A percentile compares a stretch with the other conserved stretches of the same genome.
Evolutionary conservation across 2,113 vertebrate species (phyloP).

Genomic region (Salvelinus alpinus): DNA sequence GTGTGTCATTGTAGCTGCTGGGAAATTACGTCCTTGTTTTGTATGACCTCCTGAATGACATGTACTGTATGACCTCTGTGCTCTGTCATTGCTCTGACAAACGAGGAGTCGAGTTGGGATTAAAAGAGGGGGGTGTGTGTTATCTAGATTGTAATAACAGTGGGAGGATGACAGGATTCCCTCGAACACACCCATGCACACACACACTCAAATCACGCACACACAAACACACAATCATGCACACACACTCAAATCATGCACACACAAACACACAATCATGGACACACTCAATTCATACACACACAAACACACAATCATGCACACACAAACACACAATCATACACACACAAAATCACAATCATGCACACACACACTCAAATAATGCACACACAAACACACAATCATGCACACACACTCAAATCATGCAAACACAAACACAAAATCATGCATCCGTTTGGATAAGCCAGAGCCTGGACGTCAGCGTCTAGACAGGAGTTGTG

Average conservation of each 20-base stretch:
- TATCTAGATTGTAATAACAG: too few species aligned
- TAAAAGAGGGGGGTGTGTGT: background rate
- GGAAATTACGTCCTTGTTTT: too few species aligned
- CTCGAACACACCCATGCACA: background rate
- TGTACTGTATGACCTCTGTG: background rate
- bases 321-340: too few species aligned
- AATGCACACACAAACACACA: background rate
- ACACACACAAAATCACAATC: background rate
- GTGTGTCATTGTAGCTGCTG: too few species aligned
- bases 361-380: background rate
- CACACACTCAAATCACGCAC: background rate
- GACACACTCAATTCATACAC: too few species aligned
- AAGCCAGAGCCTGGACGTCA: background rate
- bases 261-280: too few species aligned
- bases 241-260: too few species aligned
- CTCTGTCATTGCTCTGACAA: too few species aligned
- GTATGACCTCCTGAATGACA: constrained; percentile 31
- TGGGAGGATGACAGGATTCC: too few species aligned
- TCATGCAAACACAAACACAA: background rate
- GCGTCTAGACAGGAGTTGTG: constrained; percentile 38
- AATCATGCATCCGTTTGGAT: background rate
- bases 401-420: too few species aligned
- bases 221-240: background rate
- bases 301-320: background rate
- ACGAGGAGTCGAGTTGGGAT: background rate